Percentiles rank a stretch among this genome's conserved stretches.
These are phyloP conservation scores for Meteorus cinctellus DNA, from an alignment of 2,888 invertebrate genomes.

Conservation along the genomic window DNA sequence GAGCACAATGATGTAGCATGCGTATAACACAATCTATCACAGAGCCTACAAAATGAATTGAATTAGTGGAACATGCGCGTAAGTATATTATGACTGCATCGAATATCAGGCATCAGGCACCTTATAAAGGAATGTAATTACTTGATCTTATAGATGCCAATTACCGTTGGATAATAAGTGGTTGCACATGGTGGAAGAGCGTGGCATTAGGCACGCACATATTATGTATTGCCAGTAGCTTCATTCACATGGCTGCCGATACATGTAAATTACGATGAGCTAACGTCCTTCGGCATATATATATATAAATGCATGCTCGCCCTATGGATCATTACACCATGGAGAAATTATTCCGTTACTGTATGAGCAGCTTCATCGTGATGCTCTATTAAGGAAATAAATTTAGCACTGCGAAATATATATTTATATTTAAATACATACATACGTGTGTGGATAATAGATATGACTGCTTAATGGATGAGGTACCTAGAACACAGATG, in stretches of 20 bases:
- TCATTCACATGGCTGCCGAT: conserved; percentile 3
- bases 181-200: conserved; percentile 17
- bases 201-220: conserved; percentile 29
- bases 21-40: neutral
- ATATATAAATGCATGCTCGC: neutral
- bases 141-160: conserved; percentile 13
- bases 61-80: neutral
- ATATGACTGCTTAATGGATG: neutral
- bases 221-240: conserved; percentile 31
- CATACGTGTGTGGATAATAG: neutral
- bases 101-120: neutral
- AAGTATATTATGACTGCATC: neutral
- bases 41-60: neutral
- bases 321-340: conserved; percentile 30
- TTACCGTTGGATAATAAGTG: conserved; percentile 25
- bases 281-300: conserved; percentile 22
- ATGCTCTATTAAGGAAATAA: conserved; percentile 17
- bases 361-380: neutral
- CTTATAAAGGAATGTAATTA: conserved; percentile 21
- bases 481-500: neutral
- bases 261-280: conserved; percentile 39
- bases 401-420: neutral
- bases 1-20: neutral
- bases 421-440: neutral
- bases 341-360: conserved; percentile 33